Percentiles rank a stretch among this genome's conserved stretches.
These are phyloP conservation scores for Chiridota heheva DNA, from an alignment of 35 echinoderm and acorn worm genomes.

Conservation along the genomic window DNA sequence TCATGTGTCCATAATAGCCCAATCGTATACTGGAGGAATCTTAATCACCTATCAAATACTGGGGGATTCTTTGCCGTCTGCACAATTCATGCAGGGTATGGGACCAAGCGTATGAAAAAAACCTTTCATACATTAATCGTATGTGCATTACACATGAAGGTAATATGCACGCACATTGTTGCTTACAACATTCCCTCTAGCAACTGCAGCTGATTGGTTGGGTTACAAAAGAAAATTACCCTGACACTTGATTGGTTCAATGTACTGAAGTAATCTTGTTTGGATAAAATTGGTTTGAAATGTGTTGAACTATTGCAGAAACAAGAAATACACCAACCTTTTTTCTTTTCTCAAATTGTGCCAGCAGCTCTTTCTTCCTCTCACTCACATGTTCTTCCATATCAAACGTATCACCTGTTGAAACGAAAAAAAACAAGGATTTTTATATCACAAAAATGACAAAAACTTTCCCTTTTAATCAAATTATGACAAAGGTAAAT, in stretches of 20 bases:
- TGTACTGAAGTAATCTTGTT: background rate
- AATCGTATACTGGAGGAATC: no score
- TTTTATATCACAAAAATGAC: background rate
- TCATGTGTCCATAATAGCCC: no score
- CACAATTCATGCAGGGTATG: no score
- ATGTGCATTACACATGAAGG: no score
- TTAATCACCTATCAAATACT: no score
- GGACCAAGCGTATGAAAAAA: no score
- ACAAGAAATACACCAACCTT: conserved; percentile 60
- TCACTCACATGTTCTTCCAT: conserved; percentile 91
- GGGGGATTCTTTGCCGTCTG: no score
- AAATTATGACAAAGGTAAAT: background rate
- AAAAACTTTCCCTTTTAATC: background rate
- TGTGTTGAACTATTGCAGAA: background rate
- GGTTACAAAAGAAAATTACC: background rate
- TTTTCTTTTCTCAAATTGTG: conserved; percentile 92
- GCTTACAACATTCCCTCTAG: no score
- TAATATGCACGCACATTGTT: no score
- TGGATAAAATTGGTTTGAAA: no score
- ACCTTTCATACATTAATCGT: no score
- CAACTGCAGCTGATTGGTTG: no score
- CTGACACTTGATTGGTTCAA: background rate
- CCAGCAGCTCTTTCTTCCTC: conserved; percentile 69
- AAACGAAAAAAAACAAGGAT: background rate
- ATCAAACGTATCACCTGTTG: conserved; percentile 86